Conservation (phyloP, 1,140 invertebrate species). For the Neotoxoptera formosana region DNA sequence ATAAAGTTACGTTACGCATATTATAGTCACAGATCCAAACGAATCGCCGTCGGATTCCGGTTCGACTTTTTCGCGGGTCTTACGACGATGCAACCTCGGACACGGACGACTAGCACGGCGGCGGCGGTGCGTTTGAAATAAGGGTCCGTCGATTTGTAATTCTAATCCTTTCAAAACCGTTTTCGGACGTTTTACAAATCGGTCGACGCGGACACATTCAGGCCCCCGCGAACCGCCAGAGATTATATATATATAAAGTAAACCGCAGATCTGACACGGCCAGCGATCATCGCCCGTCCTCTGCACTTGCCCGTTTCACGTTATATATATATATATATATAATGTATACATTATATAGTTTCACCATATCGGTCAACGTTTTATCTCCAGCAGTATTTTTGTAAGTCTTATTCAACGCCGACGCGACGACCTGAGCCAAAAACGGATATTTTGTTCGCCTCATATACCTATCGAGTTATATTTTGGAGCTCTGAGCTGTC, state of each 20-base stretch:
- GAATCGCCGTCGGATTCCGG: background rate
- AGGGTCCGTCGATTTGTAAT: background rate
- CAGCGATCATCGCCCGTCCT: background rate
- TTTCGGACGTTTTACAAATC: conserved; percentile 11
- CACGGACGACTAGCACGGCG: background rate
- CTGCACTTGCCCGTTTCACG: background rate
- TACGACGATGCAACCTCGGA: background rate
- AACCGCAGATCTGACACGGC: background rate
- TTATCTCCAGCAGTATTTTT: background rate
- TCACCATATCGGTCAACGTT: background rate
- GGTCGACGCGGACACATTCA: background rate
- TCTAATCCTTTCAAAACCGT: background rate
- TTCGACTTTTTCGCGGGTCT: background rate
- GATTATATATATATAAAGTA: background rate
- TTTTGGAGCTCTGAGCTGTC: background rate
- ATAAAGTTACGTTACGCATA: background rate
- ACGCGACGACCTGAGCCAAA: background rate
- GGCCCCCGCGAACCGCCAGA: background rate
- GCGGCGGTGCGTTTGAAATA: background rate
- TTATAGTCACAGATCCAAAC: background rate
- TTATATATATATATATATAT: background rate
- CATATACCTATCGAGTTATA: background rate
- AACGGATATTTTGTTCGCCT: background rate
- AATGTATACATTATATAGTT: background rate
- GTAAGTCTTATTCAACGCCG: background rate